Base-by-base conservation (phyloP, 2,113 vertebrate species). In the Callospermophilus lateralis region DNA sequence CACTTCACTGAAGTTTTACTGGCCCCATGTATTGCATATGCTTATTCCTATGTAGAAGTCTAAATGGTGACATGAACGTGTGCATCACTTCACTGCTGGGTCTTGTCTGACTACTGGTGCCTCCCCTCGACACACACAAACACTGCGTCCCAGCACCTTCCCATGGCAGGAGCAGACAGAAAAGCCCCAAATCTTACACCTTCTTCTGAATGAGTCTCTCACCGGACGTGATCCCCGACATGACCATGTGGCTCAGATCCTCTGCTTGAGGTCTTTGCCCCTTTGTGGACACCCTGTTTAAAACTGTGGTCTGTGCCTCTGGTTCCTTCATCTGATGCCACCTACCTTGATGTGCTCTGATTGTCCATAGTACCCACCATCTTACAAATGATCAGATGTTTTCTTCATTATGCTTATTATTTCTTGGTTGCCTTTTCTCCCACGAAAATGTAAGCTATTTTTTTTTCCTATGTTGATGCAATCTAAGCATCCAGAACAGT, bases 181-280 rank as follows among this genome's bases (percentile, higher is more conserved):
- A 6, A 42, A 8, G 19, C 3, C 17, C 10, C 1, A 1, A 63
- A 26, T 26, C n/a, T 53, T 6, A 22, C 0, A 2, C 22, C 48
- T 70, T 39, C 53, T 34, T 11, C 34, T 48, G 34, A 17, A 28
- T 53, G 34, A 10, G 6, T 34, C 76, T 39, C 34, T 80, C 4
- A 3, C 24, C 22, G 12, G 16, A 32, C 0, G 4, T 4, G 9
- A 9, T 89, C 9, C 24, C 16, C 0, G 16, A 32, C 8, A 42
- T 26, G 17, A 1, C 12, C 3, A 8, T 10, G 22, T 77, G 12
- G 3, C 48, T 55, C 28, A 15, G 3, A 9, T 42, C 7, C 48
- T 53, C 26, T 22, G 11, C 26, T 55, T 26, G 7, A 13, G 19
- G 22, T 28, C 76, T 80, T 53, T 68, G 42, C 24, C n/a, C 4